These are phyloP conservation scores for Phengaris alcon DNA, from an alignment of 2,888 invertebrate species.

Conservation along the genomic window DNA sequence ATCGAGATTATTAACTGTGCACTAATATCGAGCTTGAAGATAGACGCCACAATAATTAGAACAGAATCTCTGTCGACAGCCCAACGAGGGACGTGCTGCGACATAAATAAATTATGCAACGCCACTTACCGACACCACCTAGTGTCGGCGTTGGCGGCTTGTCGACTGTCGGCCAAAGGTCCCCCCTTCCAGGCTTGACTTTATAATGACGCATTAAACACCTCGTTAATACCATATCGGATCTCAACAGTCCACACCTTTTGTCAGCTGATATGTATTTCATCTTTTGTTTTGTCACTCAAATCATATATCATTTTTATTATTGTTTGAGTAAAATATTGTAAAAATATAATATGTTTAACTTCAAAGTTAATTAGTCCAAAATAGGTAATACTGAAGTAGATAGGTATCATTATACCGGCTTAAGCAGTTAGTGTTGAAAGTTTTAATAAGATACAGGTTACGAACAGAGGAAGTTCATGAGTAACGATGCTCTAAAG, in stretches of 20 bases:
- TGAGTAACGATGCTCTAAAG: slow-evolving; percentile 5
- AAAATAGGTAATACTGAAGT: no score
- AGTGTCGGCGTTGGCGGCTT: slow-evolving; percentile 35
- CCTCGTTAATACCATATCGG: slow-evolving; percentile 33
- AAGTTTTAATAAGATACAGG: slow-evolving; percentile 20
- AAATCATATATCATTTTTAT: no score
- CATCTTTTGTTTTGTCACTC: not conserved
- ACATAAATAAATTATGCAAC: slow-evolving; percentile 76
- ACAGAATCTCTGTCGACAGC: slow-evolving; percentile 50
- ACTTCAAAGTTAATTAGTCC: no score
- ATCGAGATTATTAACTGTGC: slow-evolving; percentile 20
- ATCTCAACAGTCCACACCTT: slow-evolving; percentile 7
- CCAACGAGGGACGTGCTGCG: slow-evolving; percentile 65
- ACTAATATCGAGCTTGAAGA: slow-evolving; percentile 11
- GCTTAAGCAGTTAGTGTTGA: slow-evolving; percentile 17
- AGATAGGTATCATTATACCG: slow-evolving; percentile 11
- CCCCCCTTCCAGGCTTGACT: slow-evolving; percentile 37
- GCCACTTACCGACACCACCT: slow-evolving; percentile 59
- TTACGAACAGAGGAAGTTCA: slow-evolving; percentile 2
- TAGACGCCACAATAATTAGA: slow-evolving; percentile 48
- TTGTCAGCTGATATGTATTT: slow-evolving; percentile 25
- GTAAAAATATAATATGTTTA: not conserved
- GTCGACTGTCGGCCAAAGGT: slow-evolving; percentile 30
- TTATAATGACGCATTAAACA: slow-evolving; percentile 40
- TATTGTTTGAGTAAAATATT: not conserved